These are phyloP conservation scores for Glareola pratincola DNA, from an alignment of 2,113 vertebrate genomes.

Conservation along the genomic window DNA sequence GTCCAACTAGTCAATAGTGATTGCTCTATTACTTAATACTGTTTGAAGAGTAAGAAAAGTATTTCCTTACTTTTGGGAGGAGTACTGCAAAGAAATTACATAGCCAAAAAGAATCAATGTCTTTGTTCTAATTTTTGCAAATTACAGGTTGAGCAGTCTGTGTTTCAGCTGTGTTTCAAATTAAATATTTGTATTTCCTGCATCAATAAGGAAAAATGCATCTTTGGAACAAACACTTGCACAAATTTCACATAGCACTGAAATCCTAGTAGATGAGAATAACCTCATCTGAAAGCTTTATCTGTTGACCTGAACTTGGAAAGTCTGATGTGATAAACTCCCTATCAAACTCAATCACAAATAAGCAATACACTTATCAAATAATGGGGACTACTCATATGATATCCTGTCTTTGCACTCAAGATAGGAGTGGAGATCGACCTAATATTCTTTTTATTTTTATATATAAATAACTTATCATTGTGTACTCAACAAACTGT, in stretches of 20 bases:
- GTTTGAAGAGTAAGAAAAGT: neutral
- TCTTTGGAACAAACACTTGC: neutral
- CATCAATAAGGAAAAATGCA: neutral
- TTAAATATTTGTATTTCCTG: neutral
- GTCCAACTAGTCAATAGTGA: neutral
- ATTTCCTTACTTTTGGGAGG: neutral
- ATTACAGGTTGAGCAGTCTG: neutral
- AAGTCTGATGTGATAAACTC: neutral
- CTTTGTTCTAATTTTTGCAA: neutral
- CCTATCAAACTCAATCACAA: neutral
- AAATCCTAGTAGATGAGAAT: neutral
- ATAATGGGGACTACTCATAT: neutral
- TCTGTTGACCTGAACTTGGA: neutral
- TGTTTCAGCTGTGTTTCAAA: neutral
- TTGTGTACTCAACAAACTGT: neutral
- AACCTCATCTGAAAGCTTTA: neutral
- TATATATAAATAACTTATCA: neutral
- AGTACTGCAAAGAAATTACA: neutral
- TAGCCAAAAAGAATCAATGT: neutral
- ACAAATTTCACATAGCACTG: neutral
- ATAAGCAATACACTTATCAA: neutral
- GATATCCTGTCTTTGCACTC: neutral
- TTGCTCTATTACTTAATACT: neutral
- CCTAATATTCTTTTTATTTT: neutral
- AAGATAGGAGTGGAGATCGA: neutral